Conservation (phyloP, 37 sponge, comb jelly and placozoan species). For the Oscarella lobularis region DNA sequence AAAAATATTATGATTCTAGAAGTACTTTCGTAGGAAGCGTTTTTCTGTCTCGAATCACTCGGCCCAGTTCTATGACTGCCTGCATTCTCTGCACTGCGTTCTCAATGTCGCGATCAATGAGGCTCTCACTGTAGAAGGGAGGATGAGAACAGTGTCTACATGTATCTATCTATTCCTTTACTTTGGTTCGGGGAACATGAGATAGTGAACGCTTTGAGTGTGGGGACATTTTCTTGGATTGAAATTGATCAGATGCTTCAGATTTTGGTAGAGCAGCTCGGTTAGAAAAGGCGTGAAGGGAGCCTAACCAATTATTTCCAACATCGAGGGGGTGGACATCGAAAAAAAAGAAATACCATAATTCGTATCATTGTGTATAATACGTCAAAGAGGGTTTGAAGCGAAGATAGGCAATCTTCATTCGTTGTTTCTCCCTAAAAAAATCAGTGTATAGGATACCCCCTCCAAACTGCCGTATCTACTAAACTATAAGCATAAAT, state of each 20-base stretch:
- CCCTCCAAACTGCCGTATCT: neutral
- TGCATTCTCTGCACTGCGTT: slow-evolving; percentile 71
- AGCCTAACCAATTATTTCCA: slow-evolving; percentile 27
- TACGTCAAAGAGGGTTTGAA: slow-evolving; percentile 76
- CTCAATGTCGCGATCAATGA: slow-evolving; percentile 72
- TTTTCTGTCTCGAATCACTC: slow-evolving; percentile 77
- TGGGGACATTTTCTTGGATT: slow-evolving; percentile 21
- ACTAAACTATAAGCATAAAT: slow-evolving; percentile 1
- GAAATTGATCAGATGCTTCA: slow-evolving; percentile 27
- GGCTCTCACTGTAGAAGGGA: slow-evolving; percentile 28
- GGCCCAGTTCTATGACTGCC: slow-evolving; percentile 77
- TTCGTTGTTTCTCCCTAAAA: slow-evolving; percentile 55
- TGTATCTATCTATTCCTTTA: slow-evolving; percentile 8
- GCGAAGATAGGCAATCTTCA: slow-evolving; percentile 45
- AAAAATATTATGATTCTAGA: neutral
- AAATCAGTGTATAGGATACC: neutral
- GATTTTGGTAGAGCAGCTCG: slow-evolving; percentile 87
- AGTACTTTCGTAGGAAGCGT: slow-evolving; percentile 79
- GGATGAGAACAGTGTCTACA: slow-evolving; percentile 1
- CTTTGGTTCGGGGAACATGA: slow-evolving; percentile 73
- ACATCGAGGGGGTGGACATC: neutral
- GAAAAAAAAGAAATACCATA: slow-evolving; percentile 35
- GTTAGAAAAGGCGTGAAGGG: slow-evolving; percentile 97
- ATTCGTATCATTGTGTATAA: slow-evolving; percentile 70
- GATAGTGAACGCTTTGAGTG: slow-evolving; percentile 66